A percentile compares a stretch with the other conserved stretches of the same genome.
These are phyloP conservation scores for Blennius ocellaris DNA, from an alignment of 2,113 vertebrate genomes.

Conservation along the genomic window DNA sequence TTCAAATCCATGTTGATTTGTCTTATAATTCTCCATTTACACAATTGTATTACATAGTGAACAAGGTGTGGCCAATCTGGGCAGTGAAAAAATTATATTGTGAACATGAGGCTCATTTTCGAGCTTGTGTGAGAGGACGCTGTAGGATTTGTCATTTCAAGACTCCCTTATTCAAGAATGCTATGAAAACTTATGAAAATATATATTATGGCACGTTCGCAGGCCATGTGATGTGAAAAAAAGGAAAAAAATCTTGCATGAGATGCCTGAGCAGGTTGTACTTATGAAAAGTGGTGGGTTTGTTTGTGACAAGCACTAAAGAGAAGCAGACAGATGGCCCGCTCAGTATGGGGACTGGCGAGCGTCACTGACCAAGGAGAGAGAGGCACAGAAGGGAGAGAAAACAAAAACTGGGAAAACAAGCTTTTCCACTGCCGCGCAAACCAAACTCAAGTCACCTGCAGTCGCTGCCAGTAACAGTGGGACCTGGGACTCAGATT, in stretches of 20 bases:
- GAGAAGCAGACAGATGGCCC: slow-evolving; percentile 78
- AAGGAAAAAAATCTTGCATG: slow-evolving; percentile 14
- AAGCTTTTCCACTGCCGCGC: slow-evolving; percentile 51
- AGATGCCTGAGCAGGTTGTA: slow-evolving; percentile 46
- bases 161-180: background rate
- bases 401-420: slow-evolving; percentile 54
- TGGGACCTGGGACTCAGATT: slow-evolving; percentile 43
- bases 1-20: slow-evolving; percentile 4
- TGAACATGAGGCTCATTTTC: slow-evolving; percentile 2
- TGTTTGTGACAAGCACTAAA: slow-evolving; percentile 69
- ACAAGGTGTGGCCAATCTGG: slow-evolving; percentile 16
- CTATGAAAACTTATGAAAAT: slow-evolving; percentile 8
- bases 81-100: slow-evolving; percentile 8
- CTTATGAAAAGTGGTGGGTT: slow-evolving; percentile 61
- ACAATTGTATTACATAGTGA: background rate
- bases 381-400: slow-evolving; percentile 56
- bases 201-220: slow-evolving; percentile 44
- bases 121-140: slow-evolving; percentile 17
- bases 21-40: background rate
- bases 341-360: slow-evolving; percentile 74
- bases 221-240: slow-evolving; percentile 27
- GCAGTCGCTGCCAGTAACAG: slow-evolving; percentile 56
- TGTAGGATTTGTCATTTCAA: slow-evolving; percentile 24
- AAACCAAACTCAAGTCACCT: slow-evolving; percentile 54
- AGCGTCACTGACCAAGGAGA: slow-evolving; percentile 64